phyloP scores from a whole-genome alignment of 2,888 invertebrate species.

The Selenia dentaria region DNA sequence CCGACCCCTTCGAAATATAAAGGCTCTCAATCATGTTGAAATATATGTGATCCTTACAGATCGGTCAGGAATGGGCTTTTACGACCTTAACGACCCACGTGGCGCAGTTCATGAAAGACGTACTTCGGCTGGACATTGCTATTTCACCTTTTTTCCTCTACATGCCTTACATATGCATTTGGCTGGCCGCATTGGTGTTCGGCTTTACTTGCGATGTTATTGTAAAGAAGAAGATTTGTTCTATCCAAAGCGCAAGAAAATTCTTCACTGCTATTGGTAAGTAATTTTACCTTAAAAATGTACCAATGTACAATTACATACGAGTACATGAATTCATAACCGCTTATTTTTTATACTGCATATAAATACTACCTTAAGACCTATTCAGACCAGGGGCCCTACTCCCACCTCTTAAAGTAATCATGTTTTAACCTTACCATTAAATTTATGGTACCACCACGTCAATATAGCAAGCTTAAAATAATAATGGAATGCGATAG shows the following conservation, averaged over 20 bases:
- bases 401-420: too few species aligned
- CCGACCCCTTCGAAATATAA: too few species aligned
- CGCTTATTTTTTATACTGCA: too few species aligned
- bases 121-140: constrained; percentile 10
- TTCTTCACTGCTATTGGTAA: constrained; percentile 52
- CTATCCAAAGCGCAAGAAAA: constrained; percentile 15
- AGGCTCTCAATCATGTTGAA: too few species aligned
- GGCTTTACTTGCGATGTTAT: constrained; percentile 19
- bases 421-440: too few species aligned
- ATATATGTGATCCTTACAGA: constrained; percentile 12
- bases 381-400: too few species aligned
- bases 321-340: too few species aligned
- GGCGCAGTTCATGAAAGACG: constrained; percentile 14
- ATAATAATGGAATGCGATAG: too few species aligned
- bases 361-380: too few species aligned
- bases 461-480: too few species aligned
- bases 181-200: constrained; percentile 16
- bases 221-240: constrained; percentile 8
- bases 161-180: constrained; percentile 19
- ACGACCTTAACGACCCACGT: constrained; percentile 7
- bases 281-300: constrained; percentile 1
- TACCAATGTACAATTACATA: background rate
- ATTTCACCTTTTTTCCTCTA: background rate
- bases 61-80: constrained; percentile 22
- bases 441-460: too few species aligned